phyloP scores from a whole-genome alignment of 2,113 vertebrate genomes.

The Rattus rattus region DNA sequence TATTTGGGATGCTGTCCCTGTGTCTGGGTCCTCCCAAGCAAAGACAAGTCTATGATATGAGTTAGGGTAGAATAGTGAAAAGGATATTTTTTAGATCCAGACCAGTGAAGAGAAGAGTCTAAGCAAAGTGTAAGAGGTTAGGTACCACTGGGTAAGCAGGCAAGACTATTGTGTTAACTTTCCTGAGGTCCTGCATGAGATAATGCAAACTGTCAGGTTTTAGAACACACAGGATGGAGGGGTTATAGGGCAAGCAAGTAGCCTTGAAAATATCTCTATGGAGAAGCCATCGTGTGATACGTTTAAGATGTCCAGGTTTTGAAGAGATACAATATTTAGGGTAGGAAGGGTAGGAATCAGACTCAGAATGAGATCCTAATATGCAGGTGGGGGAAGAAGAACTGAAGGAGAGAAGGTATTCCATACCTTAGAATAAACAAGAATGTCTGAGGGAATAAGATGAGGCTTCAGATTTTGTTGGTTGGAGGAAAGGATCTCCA shows the following conservation, averaged over 20 bases:
- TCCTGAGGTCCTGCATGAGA: neutral
- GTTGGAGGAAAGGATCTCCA: neutral
- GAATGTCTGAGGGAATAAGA: neutral
- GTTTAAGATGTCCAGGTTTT: neutral
- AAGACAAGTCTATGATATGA: neutral
- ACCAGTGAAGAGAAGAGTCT: neutral
- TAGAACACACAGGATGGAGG: neutral
- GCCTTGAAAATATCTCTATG: neutral
- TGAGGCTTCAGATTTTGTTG: neutral
- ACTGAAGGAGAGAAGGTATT: neutral
- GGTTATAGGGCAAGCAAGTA: neutral
- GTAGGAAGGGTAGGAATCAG: neutral
- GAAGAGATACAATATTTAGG: neutral
- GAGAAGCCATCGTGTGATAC: neutral
- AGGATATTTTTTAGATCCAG: neutral
- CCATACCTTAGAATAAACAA: neutral
- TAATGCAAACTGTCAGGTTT: neutral
- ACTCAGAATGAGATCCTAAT: neutral
- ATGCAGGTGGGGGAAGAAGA: too few species aligned
- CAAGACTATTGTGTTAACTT: neutral
- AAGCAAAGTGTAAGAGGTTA: neutral
- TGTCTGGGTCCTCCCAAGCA: neutral
- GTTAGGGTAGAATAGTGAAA: neutral
- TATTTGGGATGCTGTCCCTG: neutral
- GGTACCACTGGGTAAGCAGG: neutral